Base-by-base conservation (phyloP, 2,888 invertebrate species). In the Nezara viridula region DNA sequence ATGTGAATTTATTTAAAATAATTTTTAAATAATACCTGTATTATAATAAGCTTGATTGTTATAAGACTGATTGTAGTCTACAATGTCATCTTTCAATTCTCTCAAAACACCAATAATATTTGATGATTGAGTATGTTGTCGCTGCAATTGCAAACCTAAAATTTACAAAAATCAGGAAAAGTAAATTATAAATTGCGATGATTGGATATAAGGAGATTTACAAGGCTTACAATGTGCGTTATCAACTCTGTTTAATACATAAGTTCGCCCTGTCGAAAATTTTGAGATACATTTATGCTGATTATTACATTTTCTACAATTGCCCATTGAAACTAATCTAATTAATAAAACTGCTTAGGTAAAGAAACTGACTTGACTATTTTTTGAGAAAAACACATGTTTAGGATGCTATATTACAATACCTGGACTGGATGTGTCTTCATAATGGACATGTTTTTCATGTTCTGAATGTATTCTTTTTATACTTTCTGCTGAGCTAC, bases 1-100 rank as follows among this genome's bases (percentile, higher is more conserved):
- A 5, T 44, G 44, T 44, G 3, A 16, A 52, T 21, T 21, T 55
- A 55, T n/a, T 55, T n/a, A 60, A 60, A 14, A 60, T 9, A 4
- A 60, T 73, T 73, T 73, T 73, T 16, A 32, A 16, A 1, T 19
- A 73, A 81, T 81, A 81, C 81, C 81, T 44, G 81, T 4, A 44
- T n/a, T 47, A 14, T 44, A 40, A 44, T 24, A 81, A 47, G 81
- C 21, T 77, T 77, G 40, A 37, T 77, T 77, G 19, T 24, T 55
- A 40, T 49, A 55, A 9, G 24, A 9, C 24, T 77, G 77, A 9
- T 40, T 24, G 81, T 47, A 49, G 44, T 85, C 49, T 9, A 90
- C 90, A 24, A 90, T 90, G 77, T 90, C 90, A 85, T 90, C 90
- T 88, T 90, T 89, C 4, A 90, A 88, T 55, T 90, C 90, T 32